Percentiles rank a stretch among this genome's conserved stretches.
Conservation (phyloP, 2,888 invertebrate genomes). For the Pegoplata infirma region DNA sequence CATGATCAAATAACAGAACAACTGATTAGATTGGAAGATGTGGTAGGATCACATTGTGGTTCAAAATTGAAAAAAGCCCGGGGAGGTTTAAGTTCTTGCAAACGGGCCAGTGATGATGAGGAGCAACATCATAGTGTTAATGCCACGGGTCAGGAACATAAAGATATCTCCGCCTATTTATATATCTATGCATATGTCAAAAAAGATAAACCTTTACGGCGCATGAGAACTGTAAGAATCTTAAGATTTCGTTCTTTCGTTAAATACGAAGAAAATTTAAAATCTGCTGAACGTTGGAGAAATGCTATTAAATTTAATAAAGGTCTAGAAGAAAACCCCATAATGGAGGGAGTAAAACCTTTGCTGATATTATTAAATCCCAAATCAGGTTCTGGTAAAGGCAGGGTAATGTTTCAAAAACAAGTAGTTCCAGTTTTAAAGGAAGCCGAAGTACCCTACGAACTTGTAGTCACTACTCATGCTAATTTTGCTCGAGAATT, state of each 20-base stretch:
- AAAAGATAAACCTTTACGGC: constrained; percentile 83
- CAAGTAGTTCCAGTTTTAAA: constrained; percentile 90
- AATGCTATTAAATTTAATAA: constrained; percentile 85
- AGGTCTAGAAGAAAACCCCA: constrained; percentile 68
- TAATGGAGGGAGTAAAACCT: constrained; percentile 62
- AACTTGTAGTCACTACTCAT: constrained; percentile 91
- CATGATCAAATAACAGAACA: constrained; percentile 85
- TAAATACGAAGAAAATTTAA: constrained; percentile 89
- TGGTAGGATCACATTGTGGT: constrained; percentile 87
- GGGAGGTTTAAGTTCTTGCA: constrained; percentile 82
- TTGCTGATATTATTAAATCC: constrained; percentile 93
- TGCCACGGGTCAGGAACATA: constrained; percentile 76
- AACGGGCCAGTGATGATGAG: constrained; percentile 82
- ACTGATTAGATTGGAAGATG: constrained; percentile 85
- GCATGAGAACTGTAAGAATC: constrained; percentile 89
- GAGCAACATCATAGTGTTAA: constrained; percentile 84
- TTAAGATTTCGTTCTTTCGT: constrained; percentile 90
- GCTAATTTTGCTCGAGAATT: constrained; percentile 91
- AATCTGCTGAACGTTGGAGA: constrained; percentile 90
- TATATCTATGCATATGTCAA: constrained; percentile 90
- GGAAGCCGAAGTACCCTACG: constrained; percentile 92
- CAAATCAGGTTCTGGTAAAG: constrained; percentile 95
- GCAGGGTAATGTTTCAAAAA: constrained; percentile 90
- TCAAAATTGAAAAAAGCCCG: constrained; percentile 67
- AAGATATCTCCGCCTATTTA: constrained; percentile 89